Base-by-base conservation (phyloP, 1,140 invertebrate genomes). In the Drosophila saltans region DNA sequence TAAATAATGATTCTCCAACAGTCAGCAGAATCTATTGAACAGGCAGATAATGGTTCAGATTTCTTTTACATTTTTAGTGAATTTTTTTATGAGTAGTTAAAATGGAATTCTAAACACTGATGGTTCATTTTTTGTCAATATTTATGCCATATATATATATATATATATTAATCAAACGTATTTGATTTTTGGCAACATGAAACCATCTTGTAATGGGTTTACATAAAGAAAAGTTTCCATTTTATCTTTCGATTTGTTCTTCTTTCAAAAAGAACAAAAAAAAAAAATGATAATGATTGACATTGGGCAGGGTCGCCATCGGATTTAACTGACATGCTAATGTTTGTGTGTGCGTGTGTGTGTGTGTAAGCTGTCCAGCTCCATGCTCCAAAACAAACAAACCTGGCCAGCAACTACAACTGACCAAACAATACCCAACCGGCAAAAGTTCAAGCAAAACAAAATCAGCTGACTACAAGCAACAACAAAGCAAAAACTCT, bases 361-460 rank as follows among this genome's bases (percentile, higher is more conserved):
- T 30, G 56, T 74, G 55, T 70, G 56, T 57, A 26, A 69, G 69
- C 61, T 48, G 36, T 52, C 36, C 40, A 45, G 60, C 69, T 62
- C 33, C 33, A 36, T 2, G 33, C 33, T 36, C 52, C 59, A 82
- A 78, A 78, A 79, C 69, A 79, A 80, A 75, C 66, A 58, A 68
- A 78, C 80, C 76, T 68, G 63, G 62, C 56, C 45, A 26, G 8
- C 45, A 52, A 21, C 45, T 26, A 52, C 45, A 52, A 52, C 21
- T 52, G 45, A 52, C 58, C 62, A 62, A 59, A 26, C 52, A 41
- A 57, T 39, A 40, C 62, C 62, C 67, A 90, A 69, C 85, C 84
- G 85, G 85, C 81, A 85, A 90, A 89, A 89, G 85, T 89, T 85
- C 85, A 89, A 89, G 85, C 84, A 90, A 89, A 89, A 89, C 84